These are phyloP conservation scores for Cyprinella venusta DNA, from an alignment of 2,797 vertebrate species.

Conservation along the genomic window DNA sequence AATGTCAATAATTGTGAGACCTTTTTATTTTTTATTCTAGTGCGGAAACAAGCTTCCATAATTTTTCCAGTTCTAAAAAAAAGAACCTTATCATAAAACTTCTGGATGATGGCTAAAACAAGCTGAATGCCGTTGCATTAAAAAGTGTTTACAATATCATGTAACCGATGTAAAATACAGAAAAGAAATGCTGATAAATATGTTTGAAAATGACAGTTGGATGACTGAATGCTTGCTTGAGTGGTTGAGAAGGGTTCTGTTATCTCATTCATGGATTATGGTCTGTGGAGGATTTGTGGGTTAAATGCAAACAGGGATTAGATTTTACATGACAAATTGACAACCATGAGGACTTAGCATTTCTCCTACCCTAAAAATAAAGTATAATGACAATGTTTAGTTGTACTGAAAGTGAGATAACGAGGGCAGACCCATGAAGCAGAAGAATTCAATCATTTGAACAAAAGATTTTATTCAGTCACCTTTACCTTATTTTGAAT, in stretches of 20 bases:
- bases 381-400: neutral
- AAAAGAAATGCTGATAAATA: neutral
- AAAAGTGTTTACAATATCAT: no score
- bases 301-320: constrained; percentile 6
- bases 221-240: neutral
- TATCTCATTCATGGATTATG: constrained; percentile 23
- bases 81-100: no score
- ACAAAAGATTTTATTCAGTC: neutral
- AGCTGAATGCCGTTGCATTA: no score
- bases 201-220: neutral
- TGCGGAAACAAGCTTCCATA: no score
- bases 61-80: no score
- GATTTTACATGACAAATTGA: neutral
- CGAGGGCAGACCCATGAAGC: neutral
- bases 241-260: constrained; percentile 5
- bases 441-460: neutral
- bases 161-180: neutral
- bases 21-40: no score
- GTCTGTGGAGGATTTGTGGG: neutral
- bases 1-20: no score
- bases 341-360: neutral
- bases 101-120: no score
- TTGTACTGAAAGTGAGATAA: neutral
- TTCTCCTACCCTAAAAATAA: neutral
- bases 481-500: neutral